Evolutionary conservation across 2,888 invertebrate genomes (phyloP), one percentile per base, ranked within the genome.

Genomic region (Andrena bicolor): DNA sequence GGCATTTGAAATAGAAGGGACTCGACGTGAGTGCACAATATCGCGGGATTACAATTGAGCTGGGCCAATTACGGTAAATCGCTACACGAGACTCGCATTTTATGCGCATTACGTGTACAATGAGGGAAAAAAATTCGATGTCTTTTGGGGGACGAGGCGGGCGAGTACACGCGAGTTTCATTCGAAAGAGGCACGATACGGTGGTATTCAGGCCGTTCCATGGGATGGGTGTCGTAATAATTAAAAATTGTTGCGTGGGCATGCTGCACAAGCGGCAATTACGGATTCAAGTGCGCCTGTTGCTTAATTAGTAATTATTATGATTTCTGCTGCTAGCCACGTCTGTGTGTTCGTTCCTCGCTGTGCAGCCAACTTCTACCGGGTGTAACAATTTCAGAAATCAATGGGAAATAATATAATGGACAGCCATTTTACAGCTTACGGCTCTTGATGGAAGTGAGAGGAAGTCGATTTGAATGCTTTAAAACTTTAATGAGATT

Each of bases 271-370:
- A 64, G 41, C 65, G 51, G 72, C 78, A 83, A 83, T 83, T 82
- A 76, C 73, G 63, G 56, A 61, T 72, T 72, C 76, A 73, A 82
- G 70, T 70, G 65, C n/a, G 82, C 78, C 71, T 79, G 76, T 82
- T 84, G 72, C 82, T 76, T 82, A 84, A 84, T 82, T 84, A 82
- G 69, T 73, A 76, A 82, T 84, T 82, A 84, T 66, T 56, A 58
- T 49, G 72, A 82, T 69, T 82, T 68, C 56, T 78, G 71, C 49
- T 51, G 60, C 56, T 49, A 81, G 53, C 48, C n/a, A 1, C n/a
- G 28, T 51, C 10, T 53, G 48, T n/a, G 13, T n/a, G 26, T 35
- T 61, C 75, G 23, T 76, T 49, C 51, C 63, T 49, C 48, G 63
- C 51, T 73, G 20, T 48, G 28, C 26, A 41, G 49, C 28, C 64